Evolutionary conservation across 2,888 invertebrate genomes (phyloP).

Genomic region (Cataglyphis livida): DNA sequence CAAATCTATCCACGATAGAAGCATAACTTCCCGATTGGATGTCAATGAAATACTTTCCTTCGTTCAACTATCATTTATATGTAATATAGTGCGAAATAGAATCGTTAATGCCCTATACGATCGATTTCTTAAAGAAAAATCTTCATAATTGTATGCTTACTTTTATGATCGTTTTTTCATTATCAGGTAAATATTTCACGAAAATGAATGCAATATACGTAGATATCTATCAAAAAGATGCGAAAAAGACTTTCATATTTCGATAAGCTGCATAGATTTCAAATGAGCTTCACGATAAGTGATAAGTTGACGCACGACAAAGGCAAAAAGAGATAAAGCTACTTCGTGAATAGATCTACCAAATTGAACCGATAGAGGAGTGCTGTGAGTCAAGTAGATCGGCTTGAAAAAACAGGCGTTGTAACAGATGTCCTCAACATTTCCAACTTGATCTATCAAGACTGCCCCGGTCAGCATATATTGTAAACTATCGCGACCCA

Average conservation of each 20-base stretch:
- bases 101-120: conserved; percentile 32
- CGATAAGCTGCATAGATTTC: neutral
- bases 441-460: conserved; percentile 78
- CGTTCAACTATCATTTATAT: conserved; percentile 24
- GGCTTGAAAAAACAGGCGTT: conserved; percentile 63
- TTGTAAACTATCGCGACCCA: conserved; percentile 82
- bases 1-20: conserved; percentile 75
- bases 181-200: neutral
- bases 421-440: conserved; percentile 66
- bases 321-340: conserved; percentile 55
- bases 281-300: neutral
- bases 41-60: conserved; percentile 19
- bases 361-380: conserved; percentile 64
- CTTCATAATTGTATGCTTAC: neutral
- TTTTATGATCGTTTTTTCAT: neutral
- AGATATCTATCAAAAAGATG: neutral
- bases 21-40: conserved; percentile 49
- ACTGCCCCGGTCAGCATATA: conserved; percentile 77
- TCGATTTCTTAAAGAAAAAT: neutral
- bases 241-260: neutral
- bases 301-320: neutral
- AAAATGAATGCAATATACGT: neutral
- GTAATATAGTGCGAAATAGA: neutral
- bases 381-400: conserved; percentile 67
- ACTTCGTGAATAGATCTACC: conserved; percentile 67